phyloP scores from a whole-genome alignment of 64 coral and sea anemone genomes.

The Exaiptasia diaphana region DNA sequence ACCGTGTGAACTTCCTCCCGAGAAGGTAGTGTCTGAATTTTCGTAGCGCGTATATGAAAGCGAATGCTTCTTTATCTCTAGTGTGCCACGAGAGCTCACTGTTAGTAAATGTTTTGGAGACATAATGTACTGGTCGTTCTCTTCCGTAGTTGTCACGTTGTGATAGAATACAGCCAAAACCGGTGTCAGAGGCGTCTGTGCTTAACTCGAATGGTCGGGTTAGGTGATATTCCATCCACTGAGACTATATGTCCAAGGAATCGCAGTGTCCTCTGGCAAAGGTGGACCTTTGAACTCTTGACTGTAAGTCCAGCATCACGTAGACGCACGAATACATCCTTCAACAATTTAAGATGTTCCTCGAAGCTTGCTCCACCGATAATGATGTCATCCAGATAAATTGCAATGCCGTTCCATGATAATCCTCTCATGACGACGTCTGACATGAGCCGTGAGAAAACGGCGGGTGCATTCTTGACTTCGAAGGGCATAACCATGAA shows the following conservation, averaged over 20 bases:
- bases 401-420: constrained; percentile 24
- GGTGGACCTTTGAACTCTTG: constrained; percentile 17
- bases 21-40: constrained; percentile 41
- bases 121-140: constrained; percentile 37
- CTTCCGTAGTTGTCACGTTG: constrained; percentile 16
- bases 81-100: constrained; percentile 43
- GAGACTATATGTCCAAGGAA: constrained; percentile 13
- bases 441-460: constrained; percentile 34
- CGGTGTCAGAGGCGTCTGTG: constrained; percentile 46
- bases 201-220: constrained; percentile 30
- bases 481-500: constrained; percentile 39
- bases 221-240: constrained; percentile 21
- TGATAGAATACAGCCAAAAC: constrained; percentile 43
- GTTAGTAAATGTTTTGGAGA: constrained; percentile 32
- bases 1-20: constrained; percentile 20
- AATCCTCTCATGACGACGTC: constrained; percentile 26
- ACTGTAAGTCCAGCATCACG: constrained; percentile 34
- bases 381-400: constrained; percentile 58
- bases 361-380: constrained; percentile 30
- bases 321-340: constrained; percentile 26
- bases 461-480: constrained; percentile 23
- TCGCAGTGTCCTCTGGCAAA: constrained; percentile 26
- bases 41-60: constrained; percentile 19
- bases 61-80: constrained; percentile 54
- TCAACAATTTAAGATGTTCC: constrained; percentile 22